These are phyloP conservation scores for Orbicella faveolata DNA, from an alignment of 64 coral and sea anemone genomes.

Conservation along the genomic window DNA sequence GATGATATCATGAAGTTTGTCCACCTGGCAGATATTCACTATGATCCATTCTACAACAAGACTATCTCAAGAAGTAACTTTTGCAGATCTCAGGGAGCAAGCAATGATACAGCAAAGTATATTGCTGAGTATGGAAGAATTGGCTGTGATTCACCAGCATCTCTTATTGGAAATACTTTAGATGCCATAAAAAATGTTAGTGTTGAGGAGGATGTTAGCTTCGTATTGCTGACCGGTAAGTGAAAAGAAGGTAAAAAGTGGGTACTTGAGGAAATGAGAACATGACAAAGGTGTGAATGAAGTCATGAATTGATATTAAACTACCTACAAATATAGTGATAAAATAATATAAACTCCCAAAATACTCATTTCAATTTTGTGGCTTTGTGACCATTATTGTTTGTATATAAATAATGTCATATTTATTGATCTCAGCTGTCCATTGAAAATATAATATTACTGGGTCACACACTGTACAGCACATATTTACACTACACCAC, in stretches of 20 bases:
- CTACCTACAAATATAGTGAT: too few species aligned
- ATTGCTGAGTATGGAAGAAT: constrained; percentile 75
- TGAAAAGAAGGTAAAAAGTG: not conserved
- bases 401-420: too few species aligned
- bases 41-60: constrained; percentile 70
- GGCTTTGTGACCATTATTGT: too few species aligned
- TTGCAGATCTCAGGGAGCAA: constrained; percentile 32
- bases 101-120: constrained; percentile 53
- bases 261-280: constrained; percentile 9
- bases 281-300: constrained; percentile 9
- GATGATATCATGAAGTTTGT: constrained; percentile 59
- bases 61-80: not conserved
- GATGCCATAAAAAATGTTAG: constrained; percentile 41
- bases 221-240: constrained; percentile 59
- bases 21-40: constrained; percentile 74
- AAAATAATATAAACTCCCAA: too few species aligned
- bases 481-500: too few species aligned
- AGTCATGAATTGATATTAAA: too few species aligned
- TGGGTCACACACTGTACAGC: too few species aligned
- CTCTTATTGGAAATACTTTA: constrained; percentile 50
- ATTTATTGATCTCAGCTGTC: too few species aligned
- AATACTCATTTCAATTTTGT: too few species aligned
- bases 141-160: constrained; percentile 81
- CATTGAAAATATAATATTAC: too few species aligned
- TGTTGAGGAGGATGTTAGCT: constrained; percentile 1